Base-by-base conservation (phyloP, 2,797 vertebrate species). In the Percopsis omiscomaycus region DNA sequence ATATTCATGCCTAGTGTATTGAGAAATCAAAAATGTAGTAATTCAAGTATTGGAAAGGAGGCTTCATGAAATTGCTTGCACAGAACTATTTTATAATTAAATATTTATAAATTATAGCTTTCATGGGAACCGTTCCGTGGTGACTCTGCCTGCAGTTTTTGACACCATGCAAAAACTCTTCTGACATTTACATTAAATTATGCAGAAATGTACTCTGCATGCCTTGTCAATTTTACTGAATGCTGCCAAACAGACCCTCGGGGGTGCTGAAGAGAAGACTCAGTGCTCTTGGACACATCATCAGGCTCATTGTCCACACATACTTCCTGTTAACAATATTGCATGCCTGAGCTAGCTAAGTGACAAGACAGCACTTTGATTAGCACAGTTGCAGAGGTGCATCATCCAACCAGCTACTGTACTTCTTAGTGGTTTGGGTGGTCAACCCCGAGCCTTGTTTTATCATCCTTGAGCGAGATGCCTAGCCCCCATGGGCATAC, bases 291-390 rank as follows among this genome's bases (percentile, higher is more conserved):
- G 61, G 59, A 46, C 45, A 61, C 50, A 27, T 64, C 68, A 15
- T 51, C 57, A 64, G 56, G 52, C 60, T 71, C 61, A 12, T 53
- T 56, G 71, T 66, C 71, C 61, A 30, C n/a, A 60, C 64, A 51
- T 14, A 42, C 68, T 59, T 78, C 59, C 63, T 58, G 62, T 58
- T 71, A 59, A 72, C 68, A 74, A 81, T 75, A 78, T 42, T 75
- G 79, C 66, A 61, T 22, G 22, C 22, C 22, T 22, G 22, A 22
- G 22, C 22, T 22, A 22, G 22, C 22, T 1, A 22, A 22, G 22
- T 22, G 22, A 22, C 22, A 22, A 22, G 22, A 22, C 22, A 22
- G 22, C 22, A 22, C 22, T 22, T 22, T 22, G 22, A 22, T 22
- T 22, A 22, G 22, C 22, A 22, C 1, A 22, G 22, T 22, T 22